phyloP scores from a whole-genome alignment of 2,113 vertebrate species.

The Petroica traversi region DNA sequence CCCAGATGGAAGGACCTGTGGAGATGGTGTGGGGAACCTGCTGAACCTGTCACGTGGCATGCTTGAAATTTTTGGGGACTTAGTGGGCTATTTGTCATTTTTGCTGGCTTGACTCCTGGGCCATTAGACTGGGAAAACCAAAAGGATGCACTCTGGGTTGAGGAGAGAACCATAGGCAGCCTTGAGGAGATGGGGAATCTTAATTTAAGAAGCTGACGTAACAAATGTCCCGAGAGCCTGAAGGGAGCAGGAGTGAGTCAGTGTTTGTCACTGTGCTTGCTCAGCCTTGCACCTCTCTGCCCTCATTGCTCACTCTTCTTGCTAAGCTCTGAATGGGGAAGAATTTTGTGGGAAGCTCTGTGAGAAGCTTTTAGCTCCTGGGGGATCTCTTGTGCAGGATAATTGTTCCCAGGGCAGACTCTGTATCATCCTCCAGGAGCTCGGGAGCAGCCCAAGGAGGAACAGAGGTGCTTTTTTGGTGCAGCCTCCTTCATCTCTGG shows the following conservation, averaged over 20 bases:
- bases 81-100: slow-evolving; percentile 23
- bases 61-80: neutral
- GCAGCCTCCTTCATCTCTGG: neutral
- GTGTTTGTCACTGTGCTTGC: neutral
- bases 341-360: neutral
- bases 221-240: neutral
- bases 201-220: neutral
- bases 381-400: neutral
- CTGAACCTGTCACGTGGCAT: neutral
- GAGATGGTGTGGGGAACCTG: slow-evolving; percentile 9
- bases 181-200: neutral
- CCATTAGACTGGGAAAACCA: neutral
- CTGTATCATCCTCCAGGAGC: neutral
- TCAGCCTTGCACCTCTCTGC: neutral
- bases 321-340: neutral
- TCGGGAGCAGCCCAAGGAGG: neutral
- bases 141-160: neutral
- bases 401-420: neutral
- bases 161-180: neutral
- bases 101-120: neutral
- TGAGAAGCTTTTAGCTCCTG: neutral
- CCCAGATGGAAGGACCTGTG: neutral
- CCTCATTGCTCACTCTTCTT: neutral
- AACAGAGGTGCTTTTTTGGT: neutral
- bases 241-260: neutral